Evolutionary conservation across 1,140 invertebrate genomes (phyloP).

Genomic region (Drosophila auraria): DNA sequence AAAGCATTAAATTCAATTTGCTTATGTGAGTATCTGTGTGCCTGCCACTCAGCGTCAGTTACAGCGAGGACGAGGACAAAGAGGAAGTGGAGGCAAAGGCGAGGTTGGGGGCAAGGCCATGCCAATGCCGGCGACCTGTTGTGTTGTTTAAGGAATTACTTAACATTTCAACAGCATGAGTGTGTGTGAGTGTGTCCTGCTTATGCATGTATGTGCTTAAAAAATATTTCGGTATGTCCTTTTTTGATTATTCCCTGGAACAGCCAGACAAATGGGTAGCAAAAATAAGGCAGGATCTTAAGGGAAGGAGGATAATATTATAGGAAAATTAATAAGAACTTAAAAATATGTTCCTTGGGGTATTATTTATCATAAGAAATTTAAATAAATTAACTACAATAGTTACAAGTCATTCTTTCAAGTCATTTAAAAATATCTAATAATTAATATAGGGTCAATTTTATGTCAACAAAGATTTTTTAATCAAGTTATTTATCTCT

Average conservation of each 20-base stretch:
- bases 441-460: too few relatives aligned
- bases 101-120: constrained; percentile 36
- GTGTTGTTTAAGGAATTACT: constrained; percentile 76
- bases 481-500: background rate
- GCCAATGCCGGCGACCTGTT: constrained; percentile 66
- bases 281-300: background rate
- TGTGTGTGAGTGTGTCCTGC: constrained; percentile 17
- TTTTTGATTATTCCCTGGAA: constrained; percentile 28
- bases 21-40: constrained; percentile 42
- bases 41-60: constrained; percentile 78
- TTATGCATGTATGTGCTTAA: constrained; percentile 39
- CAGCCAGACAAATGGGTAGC: constrained; percentile 13
- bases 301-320: background rate
- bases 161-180: constrained; percentile 56
- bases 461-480: too few relatives aligned
- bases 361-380: too few relatives aligned
- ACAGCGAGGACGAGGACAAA: constrained; percentile 26
- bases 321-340: too few relatives aligned
- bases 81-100: background rate
- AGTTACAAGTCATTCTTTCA: too few relatives aligned
- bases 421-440: too few relatives aligned
- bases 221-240: constrained; percentile 25
- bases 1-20: constrained; percentile 82
- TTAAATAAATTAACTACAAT: too few relatives aligned
- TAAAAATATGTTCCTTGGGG: too few relatives aligned